Base-by-base conservation (phyloP, 2,797 vertebrate species). In the Bovichtus diacanthus region DNA sequence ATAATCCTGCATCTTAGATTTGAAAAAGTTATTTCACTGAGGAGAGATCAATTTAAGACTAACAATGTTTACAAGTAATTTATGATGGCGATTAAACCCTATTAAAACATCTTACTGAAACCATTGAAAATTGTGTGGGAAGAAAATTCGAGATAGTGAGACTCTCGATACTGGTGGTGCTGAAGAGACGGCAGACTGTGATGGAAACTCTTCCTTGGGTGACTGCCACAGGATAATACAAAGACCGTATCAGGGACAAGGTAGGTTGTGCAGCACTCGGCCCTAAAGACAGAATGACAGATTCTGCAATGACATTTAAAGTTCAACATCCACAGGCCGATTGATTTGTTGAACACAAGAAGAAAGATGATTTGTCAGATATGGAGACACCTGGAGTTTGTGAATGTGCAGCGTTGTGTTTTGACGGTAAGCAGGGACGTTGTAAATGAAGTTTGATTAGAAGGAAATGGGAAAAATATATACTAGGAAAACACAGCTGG, bases 241-340 rank as follows among this genome's bases (percentile, higher is more conserved):
- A 75, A 80, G 50, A 70, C 49, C 62, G 76, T 83, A 84, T 86
- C 71, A n/a, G 46, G 54, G 59, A 78, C 6, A 23, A 64, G 62
- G 65, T 43, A 59, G 65, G 55, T 43, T 47, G 54, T 63, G 64
- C 44, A 53, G 70, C 65, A 51, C 41, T 79, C 31, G 15, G 59
- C 64, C 61, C 73, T 64, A 79, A 76, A 84, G 80, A 83, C 80
- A 77, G 72, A 84, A 78, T 80, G 67, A 81, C 75, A 72, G 65
- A 87, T 82, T 83, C 67, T 60, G 63, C 70, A 72, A 55, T 90
- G 89, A 67, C 86, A 88, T 88, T 88, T 89, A 90, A 90, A 89
- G 82, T 91, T 91, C 87, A 88, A 43, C 82, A 72, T 79, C 65
- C 38, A 72, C 21, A 59, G 34, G 46, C 44, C 10, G 12, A 73